Percentiles rank a stretch among this genome's conserved stretches.
Conservation (phyloP, 2,888 invertebrate genomes). For the Caenorhabditis doughertyi region DNA sequence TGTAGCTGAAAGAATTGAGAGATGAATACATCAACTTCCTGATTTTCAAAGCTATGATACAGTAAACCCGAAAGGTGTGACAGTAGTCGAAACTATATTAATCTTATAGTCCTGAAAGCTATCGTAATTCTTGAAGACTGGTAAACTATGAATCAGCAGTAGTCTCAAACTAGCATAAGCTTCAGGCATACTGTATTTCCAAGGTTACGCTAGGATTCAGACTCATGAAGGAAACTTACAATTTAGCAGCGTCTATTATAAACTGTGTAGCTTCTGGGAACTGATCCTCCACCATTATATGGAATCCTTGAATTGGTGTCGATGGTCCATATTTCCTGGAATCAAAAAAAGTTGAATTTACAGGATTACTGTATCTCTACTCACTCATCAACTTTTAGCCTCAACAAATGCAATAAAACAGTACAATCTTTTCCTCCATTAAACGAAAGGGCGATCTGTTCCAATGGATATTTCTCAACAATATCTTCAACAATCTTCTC, state of each 20-base stretch:
- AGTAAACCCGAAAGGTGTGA: too few relatives aligned
- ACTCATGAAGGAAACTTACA: slow-evolving; percentile 54
- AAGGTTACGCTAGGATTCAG: too few relatives aligned
- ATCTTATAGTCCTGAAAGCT: too few relatives aligned
- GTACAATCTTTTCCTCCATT: slow-evolving; percentile 99
- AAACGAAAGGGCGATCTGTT: slow-evolving; percentile 92
- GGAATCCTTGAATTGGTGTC: slow-evolving; percentile 86
- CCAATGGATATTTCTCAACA: slow-evolving; percentile 84
- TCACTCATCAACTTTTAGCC: slow-evolving; percentile 77
- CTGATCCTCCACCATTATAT: slow-evolving; percentile 89
- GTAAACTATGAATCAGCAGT: too few relatives aligned
- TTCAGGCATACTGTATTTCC: neutral
- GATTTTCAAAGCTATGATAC: too few relatives aligned
- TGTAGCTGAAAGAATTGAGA: slow-evolving; percentile 85
- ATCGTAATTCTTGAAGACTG: too few relatives aligned
- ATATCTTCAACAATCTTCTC: slow-evolving; percentile 83
- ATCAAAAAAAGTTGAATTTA: slow-evolving; percentile 7
- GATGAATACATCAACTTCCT: too few relatives aligned
- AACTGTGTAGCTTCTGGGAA: slow-evolving; percentile 92
- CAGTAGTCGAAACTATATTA: too few relatives aligned
- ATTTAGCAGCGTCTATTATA: slow-evolving; percentile 85
- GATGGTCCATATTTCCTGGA: slow-evolving; percentile 76
- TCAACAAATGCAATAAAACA: slow-evolving; percentile 88
- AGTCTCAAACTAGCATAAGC: too few relatives aligned
- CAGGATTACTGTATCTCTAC: neutral